Base-by-base conservation (phyloP, 2,113 vertebrate genomes). In the Brachyhypopomus occidentalis region DNA sequence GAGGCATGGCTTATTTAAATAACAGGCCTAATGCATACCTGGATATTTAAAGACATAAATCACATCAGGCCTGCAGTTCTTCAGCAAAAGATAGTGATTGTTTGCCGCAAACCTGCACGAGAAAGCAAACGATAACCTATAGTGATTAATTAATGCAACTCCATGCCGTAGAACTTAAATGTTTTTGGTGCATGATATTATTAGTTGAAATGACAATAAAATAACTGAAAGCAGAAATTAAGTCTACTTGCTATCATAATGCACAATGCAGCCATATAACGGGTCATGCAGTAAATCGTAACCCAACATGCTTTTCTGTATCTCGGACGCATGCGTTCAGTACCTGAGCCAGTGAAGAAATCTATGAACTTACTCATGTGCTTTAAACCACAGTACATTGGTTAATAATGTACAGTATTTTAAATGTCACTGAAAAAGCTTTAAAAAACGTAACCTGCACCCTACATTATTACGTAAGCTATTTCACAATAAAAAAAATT, bases 261-360 rank as follows among this genome's bases (percentile, higher is more conserved):
- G 66, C 81, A 83, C 77, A 83, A 85, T 83, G 80, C 83, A 86
- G 81, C 84, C 74, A 69, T 82, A 84, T 80, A 82, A 72, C 67
- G 70, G 63, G 78, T 83, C 85, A 87, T 87, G 85, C 85, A 83
- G 66, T 83, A 83, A 75, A 83, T 80, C 41, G 80, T 80, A 82
- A 83, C 80, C 80, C 79, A 87, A 80, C 85, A 87, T 87, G 85
- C 85, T 86, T 79, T 80, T 83, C 48, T 22, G 64, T 84, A 78
- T 84, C 79, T 84, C 80, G 25, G 70, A 84, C 85, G 45, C 45
- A 87, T 87, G 85, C 85, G 83, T 83, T 84, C 78, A 72, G 48
- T 87, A 83, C 85, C 85, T 87, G 85, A 87, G 85, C 64, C 77
- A 72, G 78, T 70, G 58, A 80, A 78, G 45, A 86, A 84, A 83